Base-by-base conservation (phyloP, 2,797 vertebrate species). In the Taenioides sp. region DNA sequence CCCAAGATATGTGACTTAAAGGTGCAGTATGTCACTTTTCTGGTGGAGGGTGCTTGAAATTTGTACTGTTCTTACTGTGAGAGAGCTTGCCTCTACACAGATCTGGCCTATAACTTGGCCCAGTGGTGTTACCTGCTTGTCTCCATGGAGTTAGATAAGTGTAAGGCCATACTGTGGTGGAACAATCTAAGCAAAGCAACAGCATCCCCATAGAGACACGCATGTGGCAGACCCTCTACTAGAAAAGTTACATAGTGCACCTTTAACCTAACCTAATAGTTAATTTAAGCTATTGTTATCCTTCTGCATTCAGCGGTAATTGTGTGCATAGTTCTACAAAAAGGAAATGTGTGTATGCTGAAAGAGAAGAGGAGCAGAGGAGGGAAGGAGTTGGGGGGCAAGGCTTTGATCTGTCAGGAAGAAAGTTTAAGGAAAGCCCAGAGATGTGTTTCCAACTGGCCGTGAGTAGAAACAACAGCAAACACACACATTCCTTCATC, bases 371-470 rank as follows among this genome's bases (percentile, higher is more conserved):
- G 27, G 23, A 52, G 40, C 49, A 25, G 52, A 40, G 71, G 7
- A 18, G 47, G 2, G 20, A 22, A 31, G 50, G 52, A 23, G 72
- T 55, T n/a, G 20, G 65, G 65, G 55, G 50, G 66, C 57, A 50
- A 60, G 1, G 76, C 85, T 90, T 91, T 91, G 87, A 91, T 90
- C 77, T 79, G 72, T 67, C 85, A 86, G 86, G 85, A 90, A 88
- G 73, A 27, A 31, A 73, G 83, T 79, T 62, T 59, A 76, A 79
- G 86, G 84, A 87, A 87, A 86, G 85, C 82, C 85, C 76, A 80
- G 79, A 85, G 83, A 87, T 79, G 78, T 71, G 79, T 86, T 87
- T 88, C 84, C 76, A 89, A 87, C 79, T 71, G 81, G 70, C 71
- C 71, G 54, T 17, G 77, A 80, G 79, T 57, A 55, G 43, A 73